Percentiles rank a stretch among this genome's conserved stretches.
Conservation (phyloP, 1,140 invertebrate species). For the Wasmannia auropunctata region DNA sequence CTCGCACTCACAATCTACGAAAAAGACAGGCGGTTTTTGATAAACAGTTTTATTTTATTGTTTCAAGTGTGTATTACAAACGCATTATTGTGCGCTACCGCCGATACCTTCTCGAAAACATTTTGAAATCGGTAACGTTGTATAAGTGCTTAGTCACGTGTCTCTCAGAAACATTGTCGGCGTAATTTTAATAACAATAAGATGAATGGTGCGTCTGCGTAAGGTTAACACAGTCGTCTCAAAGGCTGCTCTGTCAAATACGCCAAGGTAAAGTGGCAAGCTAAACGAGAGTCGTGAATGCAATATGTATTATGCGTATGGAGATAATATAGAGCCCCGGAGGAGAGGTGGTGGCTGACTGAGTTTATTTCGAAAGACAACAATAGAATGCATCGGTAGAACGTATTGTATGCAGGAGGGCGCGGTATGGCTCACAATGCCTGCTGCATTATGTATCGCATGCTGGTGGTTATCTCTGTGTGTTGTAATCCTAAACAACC, state of each 20-base stretch:
- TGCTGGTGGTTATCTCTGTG: constrained; percentile 72
- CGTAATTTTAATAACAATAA: constrained; percentile 15
- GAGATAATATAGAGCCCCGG: constrained; percentile 74
- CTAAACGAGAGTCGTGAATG: constrained; percentile 71
- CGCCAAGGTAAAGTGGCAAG: constrained; percentile 65
- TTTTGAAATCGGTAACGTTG: constrained; percentile 8
- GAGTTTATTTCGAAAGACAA: constrained; percentile 80
- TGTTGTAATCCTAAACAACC: constrained; percentile 78
- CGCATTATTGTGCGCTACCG: not conserved
- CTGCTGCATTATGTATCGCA: constrained; percentile 83
- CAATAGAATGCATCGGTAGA: constrained; percentile 81
- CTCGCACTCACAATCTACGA: not conserved
- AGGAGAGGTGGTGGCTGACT: constrained; percentile 74
- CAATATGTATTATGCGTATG: constrained; percentile 77
- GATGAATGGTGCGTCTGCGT: not conserved
- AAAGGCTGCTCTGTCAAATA: constrained; percentile 63
- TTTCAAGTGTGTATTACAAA: not conserved
- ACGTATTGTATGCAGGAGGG: constrained; percentile 81
- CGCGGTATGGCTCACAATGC: constrained; percentile 79
- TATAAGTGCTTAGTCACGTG: not conserved
- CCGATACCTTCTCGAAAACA: not conserved
- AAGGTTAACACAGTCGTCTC: constrained; percentile 68
- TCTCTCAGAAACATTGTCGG: constrained; percentile 10
- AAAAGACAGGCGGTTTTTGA: not conserved
- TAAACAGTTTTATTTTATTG: not conserved